phyloP scores from a whole-genome alignment of 2,113 vertebrate species.

The Recurvirostra avosetta region DNA sequence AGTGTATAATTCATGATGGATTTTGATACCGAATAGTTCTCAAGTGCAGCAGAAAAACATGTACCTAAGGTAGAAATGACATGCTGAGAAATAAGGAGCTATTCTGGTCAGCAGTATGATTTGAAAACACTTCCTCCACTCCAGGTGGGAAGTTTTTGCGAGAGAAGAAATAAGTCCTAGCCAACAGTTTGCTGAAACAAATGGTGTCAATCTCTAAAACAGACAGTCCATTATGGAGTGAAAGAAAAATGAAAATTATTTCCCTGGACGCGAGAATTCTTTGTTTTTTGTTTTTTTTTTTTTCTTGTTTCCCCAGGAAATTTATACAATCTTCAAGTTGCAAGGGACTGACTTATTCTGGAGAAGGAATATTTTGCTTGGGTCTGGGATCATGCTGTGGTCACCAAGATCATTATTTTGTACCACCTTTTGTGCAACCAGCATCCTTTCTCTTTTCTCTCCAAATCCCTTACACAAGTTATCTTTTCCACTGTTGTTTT shows the following conservation, averaged over 20 bases:
- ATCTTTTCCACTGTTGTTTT: not conserved
- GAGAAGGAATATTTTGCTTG: not conserved
- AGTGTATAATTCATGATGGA: slow-evolving; percentile 36
- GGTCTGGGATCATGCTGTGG: not conserved
- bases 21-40: slow-evolving; percentile 14
- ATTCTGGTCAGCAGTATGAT: slow-evolving; percentile 12
- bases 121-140: not conserved
- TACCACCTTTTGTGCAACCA: not conserved
- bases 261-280: not conserved
- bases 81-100: slow-evolving; percentile 15
- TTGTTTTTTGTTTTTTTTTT: not conserved
- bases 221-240: not conserved
- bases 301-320: not conserved
- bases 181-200: not conserved
- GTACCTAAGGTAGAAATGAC: not conserved
- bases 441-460: not conserved
- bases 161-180: slow-evolving; percentile 5
- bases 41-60: not conserved
- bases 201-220: not conserved
- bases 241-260: not conserved
- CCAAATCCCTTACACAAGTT: not conserved
- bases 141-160: not conserved
- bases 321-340: not conserved
- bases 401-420: not conserved
- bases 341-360: not conserved